A percentile compares a stretch with the other conserved stretches of the same genome.
Conservation (phyloP, 2,113 vertebrate species). For the Glareola pratincola region DNA sequence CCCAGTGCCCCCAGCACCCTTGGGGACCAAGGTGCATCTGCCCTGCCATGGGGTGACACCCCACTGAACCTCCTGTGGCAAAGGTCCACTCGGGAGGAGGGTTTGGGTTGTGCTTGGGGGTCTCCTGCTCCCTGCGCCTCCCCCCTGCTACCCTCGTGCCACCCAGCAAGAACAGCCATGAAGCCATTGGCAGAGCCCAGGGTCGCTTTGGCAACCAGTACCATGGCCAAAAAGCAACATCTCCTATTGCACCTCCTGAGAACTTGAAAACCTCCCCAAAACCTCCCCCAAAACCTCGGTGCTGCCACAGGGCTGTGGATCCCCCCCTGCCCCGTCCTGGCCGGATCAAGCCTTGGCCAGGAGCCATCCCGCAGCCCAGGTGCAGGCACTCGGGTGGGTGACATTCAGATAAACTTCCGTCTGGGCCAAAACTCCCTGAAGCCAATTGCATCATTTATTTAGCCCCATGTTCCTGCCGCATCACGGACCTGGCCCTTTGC, state of each 20-base stretch:
- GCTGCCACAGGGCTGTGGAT: accelerated
- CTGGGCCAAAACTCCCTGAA: background rate
- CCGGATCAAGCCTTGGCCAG: background rate
- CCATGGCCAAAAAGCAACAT: accelerated
- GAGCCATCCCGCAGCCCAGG: background rate
- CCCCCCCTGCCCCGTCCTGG: accelerated
- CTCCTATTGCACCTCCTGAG: accelerated
- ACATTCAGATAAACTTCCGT: background rate
- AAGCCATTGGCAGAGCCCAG: accelerated
- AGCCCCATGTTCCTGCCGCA: background rate
- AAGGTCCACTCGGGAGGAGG: background rate
- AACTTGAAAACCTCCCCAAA: background rate
- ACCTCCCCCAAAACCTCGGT: background rate
- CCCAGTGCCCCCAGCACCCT: background rate
- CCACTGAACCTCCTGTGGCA: accelerated
- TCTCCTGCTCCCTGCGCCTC: accelerated
- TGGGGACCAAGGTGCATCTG: background rate
- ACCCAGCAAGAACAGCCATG: background rate
- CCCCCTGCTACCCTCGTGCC: accelerated
- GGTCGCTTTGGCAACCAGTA: accelerated
- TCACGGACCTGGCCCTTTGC: background rate
- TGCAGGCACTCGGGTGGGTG: background rate
- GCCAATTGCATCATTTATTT: background rate
- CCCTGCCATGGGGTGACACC: background rate
- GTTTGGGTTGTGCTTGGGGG: background rate